Conservation (phyloP, 1,140 invertebrate genomes). For the Pygmarrhopalites habei region DNA sequence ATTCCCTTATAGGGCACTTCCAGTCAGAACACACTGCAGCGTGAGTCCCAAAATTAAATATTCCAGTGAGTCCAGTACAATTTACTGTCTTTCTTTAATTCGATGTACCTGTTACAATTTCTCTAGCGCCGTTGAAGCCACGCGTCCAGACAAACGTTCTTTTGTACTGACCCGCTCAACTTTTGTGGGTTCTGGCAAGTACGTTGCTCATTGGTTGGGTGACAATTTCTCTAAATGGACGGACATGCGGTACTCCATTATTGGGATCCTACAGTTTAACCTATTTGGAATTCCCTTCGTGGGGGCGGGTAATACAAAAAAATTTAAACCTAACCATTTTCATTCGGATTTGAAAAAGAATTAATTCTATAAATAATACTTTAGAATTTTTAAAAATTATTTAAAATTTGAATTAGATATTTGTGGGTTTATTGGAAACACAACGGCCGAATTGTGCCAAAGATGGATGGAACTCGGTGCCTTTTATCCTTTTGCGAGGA, state of each 20-base stretch:
- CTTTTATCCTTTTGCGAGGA: constrained; percentile 47
- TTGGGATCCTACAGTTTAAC: constrained; percentile 41
- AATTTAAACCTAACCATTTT: too few species aligned
- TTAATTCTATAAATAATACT: too few species aligned
- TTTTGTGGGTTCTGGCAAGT: constrained; percentile 44
- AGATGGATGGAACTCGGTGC: constrained; percentile 48
- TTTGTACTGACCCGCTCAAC: constrained; percentile 50
- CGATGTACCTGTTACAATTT: constrained; percentile 43
- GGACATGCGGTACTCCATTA: constrained; percentile 46
- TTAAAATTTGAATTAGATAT: constrained; percentile 44
- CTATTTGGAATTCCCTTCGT: constrained; percentile 43
- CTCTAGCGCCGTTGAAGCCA: too few species aligned
- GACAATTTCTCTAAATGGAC: constrained; percentile 49
- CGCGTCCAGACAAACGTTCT: constrained; percentile 35
- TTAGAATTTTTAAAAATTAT: too few species aligned
- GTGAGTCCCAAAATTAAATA: neutral
- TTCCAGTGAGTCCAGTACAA: neutral
- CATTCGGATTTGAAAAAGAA: too few species aligned
- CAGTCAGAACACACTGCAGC: constrained; percentile 42
- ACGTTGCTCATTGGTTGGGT: constrained; percentile 40
- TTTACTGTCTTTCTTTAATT: neutral
- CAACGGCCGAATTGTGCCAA: constrained; percentile 45
- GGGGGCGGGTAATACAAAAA: too few species aligned
- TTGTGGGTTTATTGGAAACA: constrained; percentile 50
- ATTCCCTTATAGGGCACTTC: constrained; percentile 45